Base-by-base conservation (phyloP, 1,140 invertebrate genomes). In the Calycopis cecrops region DNA sequence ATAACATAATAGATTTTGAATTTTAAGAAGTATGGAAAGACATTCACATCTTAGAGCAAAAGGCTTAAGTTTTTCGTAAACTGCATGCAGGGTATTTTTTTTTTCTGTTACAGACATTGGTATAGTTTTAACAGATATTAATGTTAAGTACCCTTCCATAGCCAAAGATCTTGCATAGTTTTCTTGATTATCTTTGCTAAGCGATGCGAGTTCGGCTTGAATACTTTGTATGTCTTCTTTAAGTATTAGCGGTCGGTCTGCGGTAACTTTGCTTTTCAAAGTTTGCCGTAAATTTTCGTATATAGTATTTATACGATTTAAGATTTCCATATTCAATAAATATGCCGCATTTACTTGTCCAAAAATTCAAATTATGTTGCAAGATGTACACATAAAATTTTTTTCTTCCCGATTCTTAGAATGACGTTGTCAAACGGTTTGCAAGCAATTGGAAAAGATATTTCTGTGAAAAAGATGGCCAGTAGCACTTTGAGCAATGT, bases 1-100 rank as follows among this genome's bases (percentile, higher is more conserved):
- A 52, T 79, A 85, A 52, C 82, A 82, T 10, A 85, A 59, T n/a
- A 85, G 69, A 57, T 85, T 85, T 57, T 85, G 82, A n/a, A 84
- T 74, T 74, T 77, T 77, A 9, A 85, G 63, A 21, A 76, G 63
- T 53, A 84, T 78, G 44, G 82, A 85, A 6, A 84, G 64, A 33
- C 79, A 82, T 56, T 82, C 80, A 14, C 73, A 69, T 37, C 72
- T 55, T 6, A 77, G 57, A 11, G 69, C 70, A 48, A 62, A 64
- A 9, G 67, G 71, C 42, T 79, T 85, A 0, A 84, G 51, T 65
- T 85, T 83, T 4, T 82, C 73, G 47, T 67, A 82, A 10, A 67
- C 66, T 17, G 49, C 40, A 28, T 71, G 69, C 0, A 85, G 67
- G 10, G 75, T 69, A 51, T 82, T 81, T 38, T 64, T 69, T 56